Percentiles rank a stretch among this genome's conserved stretches.
phyloP scores from a whole-genome alignment of 1,140 invertebrate species.

The Leptoteleia sp. region DNA sequence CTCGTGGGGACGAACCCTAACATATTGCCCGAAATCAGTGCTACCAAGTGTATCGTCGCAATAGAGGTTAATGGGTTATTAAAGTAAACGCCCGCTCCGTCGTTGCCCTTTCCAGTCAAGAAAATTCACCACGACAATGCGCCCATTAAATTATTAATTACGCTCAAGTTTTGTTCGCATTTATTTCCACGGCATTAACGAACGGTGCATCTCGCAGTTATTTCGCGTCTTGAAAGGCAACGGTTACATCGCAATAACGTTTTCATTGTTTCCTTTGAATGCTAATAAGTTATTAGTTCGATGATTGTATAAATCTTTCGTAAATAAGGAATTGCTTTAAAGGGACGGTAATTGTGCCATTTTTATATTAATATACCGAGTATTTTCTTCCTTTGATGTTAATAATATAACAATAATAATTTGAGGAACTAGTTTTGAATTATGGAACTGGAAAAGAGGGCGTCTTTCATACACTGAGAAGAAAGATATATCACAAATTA shows the following conservation, averaged over 20 bases:
- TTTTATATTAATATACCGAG: too few species aligned
- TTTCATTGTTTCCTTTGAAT: too few species aligned
- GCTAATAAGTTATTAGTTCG: too few species aligned
- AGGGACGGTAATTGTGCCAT: too few species aligned
- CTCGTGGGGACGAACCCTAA: conserved; percentile 61
- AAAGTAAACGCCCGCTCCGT: conserved; percentile 40
- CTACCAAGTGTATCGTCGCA: conserved; percentile 47
- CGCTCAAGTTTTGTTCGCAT: conserved; percentile 7
- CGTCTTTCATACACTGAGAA: too few species aligned
- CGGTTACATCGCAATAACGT: background rate
- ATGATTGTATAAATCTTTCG: too few species aligned
- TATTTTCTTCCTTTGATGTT: too few species aligned
- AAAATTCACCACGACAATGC: conserved; percentile 31
- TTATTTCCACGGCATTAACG: conserved; percentile 8
- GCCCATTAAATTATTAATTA: conserved; percentile 30
- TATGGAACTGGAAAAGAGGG: too few species aligned
- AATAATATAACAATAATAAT: too few species aligned
- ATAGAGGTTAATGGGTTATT: conserved; percentile 61
- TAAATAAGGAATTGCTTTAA: too few species aligned
- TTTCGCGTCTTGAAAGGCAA: background rate
- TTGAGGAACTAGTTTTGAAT: too few species aligned
- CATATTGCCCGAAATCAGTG: conserved; percentile 55
- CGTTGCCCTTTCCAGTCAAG: background rate
- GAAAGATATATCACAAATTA: too few species aligned
- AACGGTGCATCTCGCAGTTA: background rate